Conservation (phyloP, 53 echinoderm and acorn worm species). For the Holothuria leucospilota region DNA sequence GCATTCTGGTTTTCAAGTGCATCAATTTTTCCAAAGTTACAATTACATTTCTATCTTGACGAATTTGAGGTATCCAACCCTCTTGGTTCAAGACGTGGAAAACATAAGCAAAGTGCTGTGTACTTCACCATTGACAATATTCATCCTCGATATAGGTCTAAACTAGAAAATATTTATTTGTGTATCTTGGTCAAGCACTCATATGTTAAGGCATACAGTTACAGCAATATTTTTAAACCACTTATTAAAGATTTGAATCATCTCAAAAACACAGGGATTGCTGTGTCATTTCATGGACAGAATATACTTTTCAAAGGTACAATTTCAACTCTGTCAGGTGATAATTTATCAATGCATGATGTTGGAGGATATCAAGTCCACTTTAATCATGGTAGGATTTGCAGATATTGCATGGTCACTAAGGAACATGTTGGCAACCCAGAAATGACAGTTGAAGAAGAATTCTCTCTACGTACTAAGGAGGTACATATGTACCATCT, state of each 20-base stretch:
- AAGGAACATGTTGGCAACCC: slow-evolving; percentile 39
- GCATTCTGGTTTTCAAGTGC: no score
- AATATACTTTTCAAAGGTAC: not conserved
- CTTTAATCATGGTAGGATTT: slow-evolving; percentile 15
- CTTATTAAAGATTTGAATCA: not conserved
- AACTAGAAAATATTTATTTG: no score
- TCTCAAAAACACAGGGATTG: slow-evolving; percentile 24
- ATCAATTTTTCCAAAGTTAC: no score
- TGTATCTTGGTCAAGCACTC: no score
- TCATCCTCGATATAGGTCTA: not conserved
- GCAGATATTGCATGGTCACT: slow-evolving; percentile 52
- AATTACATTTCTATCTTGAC: no score
- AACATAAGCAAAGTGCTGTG: slow-evolving; percentile 24
- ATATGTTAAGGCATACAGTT: no score
- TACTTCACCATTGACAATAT: slow-evolving; percentile 38
- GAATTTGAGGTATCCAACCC: no score
- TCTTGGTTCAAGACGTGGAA: slow-evolving; percentile 29
- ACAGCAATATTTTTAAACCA: no score
- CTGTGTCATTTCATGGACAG: not conserved
- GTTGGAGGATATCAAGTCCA: slow-evolving; percentile 5
- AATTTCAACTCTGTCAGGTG: slow-evolving; percentile 2
- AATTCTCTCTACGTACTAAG: not conserved
- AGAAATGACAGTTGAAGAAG: not conserved
- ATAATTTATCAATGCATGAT: slow-evolving; percentile 35
- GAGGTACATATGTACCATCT: slow-evolving; percentile 54